Evolutionary conservation across 2,113 vertebrate genomes (phyloP).

Genomic region (Eptatretus burgeri): DNA sequence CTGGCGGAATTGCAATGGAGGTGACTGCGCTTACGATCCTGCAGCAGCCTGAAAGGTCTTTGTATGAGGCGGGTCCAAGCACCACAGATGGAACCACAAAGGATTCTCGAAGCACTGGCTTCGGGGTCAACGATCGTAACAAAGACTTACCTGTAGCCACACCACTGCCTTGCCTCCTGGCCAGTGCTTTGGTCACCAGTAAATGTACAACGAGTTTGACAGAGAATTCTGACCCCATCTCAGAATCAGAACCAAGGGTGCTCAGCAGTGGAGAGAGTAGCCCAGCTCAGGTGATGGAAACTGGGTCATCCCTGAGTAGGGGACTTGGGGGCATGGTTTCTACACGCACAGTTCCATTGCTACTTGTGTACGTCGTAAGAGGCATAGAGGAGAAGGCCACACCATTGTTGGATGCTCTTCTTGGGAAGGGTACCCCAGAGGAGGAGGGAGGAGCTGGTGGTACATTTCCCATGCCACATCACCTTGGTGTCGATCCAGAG

Average conservation of each 20-base stretch:
- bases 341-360: slow-evolving; percentile 41
- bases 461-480: slow-evolving; percentile 73
- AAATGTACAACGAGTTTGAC: slow-evolving; percentile 24
- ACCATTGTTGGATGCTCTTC: slow-evolving; percentile 86
- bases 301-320: slow-evolving; percentile 50
- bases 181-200: slow-evolving; percentile 71
- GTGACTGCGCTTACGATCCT: slow-evolving; percentile 75
- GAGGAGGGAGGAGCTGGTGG: slow-evolving; percentile 23
- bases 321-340: slow-evolving; percentile 26
- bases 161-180: slow-evolving; percentile 87
- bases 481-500: slow-evolving; percentile 96
- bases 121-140: too few relatives aligned
- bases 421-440: slow-evolving; percentile 86
- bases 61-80: slow-evolving; percentile 94
- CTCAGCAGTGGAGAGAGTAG: background rate
- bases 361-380: slow-evolving; percentile 85
- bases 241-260: too few relatives aligned
- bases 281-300: slow-evolving; percentile 60
- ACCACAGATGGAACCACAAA: slow-evolving; percentile 92
- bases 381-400: slow-evolving; percentile 91
- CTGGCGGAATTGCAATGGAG: slow-evolving; percentile 20
- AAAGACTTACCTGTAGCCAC: slow-evolving; percentile 31
- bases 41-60: slow-evolving; percentile 87
- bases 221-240: background rate
- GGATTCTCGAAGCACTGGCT: slow-evolving; percentile 21